A percentile compares a stretch with the other conserved stretches of the same genome.
phyloP scores from a whole-genome alignment of 2,113 vertebrate species.

The Uria aalge region DNA sequence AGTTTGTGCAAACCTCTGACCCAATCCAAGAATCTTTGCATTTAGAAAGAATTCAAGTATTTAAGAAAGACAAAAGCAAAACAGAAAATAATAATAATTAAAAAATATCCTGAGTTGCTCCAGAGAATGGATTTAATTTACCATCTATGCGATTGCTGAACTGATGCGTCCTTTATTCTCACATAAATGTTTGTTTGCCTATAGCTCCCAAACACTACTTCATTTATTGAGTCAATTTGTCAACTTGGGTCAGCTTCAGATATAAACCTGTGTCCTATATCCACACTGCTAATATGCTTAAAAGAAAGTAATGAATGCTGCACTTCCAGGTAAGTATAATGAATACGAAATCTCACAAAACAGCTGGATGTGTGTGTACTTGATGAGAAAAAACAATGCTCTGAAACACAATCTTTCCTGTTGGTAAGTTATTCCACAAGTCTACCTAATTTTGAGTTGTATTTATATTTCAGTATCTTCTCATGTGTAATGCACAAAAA shows the following conservation, averaged over 20 bases:
- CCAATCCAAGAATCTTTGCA: neutral
- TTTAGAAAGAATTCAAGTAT: neutral
- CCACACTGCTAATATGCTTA: conserved; percentile 19
- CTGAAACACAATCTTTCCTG: conserved; percentile 37
- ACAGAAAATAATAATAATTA: too few species aligned
- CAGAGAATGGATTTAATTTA: neutral
- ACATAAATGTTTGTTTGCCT: neutral
- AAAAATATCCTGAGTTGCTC: neutral
- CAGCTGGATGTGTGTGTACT: conserved; percentile 6
- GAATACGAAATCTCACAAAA: conserved; percentile 13
- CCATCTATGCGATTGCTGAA: neutral
- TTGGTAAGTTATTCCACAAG: conserved; percentile 43
- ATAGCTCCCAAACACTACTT: conserved; percentile 18
- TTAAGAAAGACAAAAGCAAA: neutral
- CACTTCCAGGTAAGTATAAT: conserved; percentile 23
- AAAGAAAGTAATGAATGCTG: conserved; percentile 33
- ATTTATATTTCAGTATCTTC: conserved; percentile 32
- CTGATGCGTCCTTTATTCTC: conserved; percentile 24
- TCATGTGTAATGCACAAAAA: neutral
- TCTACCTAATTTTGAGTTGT: conserved; percentile 9
- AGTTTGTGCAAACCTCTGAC: neutral
- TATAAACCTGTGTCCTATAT: conserved; percentile 8
- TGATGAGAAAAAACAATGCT: conserved; percentile 20
- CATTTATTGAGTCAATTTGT: neutral
- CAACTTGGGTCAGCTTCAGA: neutral